Evolutionary conservation across 2,888 invertebrate species (phyloP).

Genomic region (Tipula helvola): DNA sequence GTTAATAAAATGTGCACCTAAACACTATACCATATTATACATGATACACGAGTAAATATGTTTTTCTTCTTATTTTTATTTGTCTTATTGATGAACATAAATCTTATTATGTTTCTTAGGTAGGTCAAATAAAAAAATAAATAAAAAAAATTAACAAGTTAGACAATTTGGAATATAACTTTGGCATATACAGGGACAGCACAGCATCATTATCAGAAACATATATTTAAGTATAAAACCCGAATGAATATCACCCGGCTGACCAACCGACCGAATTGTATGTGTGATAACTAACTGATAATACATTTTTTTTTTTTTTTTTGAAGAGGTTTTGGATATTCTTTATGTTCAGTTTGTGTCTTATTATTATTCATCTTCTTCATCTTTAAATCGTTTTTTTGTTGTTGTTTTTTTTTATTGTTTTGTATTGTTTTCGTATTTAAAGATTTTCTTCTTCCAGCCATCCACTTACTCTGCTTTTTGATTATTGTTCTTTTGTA

Average conservation of each 20-base stretch:
- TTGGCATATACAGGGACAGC: neutral
- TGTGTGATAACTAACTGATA: neutral
- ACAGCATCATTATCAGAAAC: neutral
- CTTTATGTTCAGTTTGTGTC: neutral
- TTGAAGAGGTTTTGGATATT: neutral
- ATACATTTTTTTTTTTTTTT: too few species aligned
- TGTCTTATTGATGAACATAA: neutral
- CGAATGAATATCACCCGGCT: neutral
- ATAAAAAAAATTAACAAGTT: neutral
- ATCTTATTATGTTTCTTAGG: neutral
- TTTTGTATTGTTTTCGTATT: neutral
- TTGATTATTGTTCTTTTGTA: neutral
- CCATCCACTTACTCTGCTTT: neutral
- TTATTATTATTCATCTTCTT: conserved; percentile 4
- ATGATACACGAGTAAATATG: neutral
- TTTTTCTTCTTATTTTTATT: neutral
- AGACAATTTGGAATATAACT: neutral
- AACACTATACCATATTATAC: neutral
- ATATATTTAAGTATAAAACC: neutral
- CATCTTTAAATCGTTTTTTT: neutral
- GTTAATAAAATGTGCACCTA: neutral
- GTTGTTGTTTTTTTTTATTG: neutral
- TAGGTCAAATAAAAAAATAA: neutral
- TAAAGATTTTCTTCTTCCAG: neutral
- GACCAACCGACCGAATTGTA: neutral